These are phyloP conservation scores for Heliconius sara DNA, from an alignment of 2,888 invertebrate species.

Conservation along the genomic window DNA sequence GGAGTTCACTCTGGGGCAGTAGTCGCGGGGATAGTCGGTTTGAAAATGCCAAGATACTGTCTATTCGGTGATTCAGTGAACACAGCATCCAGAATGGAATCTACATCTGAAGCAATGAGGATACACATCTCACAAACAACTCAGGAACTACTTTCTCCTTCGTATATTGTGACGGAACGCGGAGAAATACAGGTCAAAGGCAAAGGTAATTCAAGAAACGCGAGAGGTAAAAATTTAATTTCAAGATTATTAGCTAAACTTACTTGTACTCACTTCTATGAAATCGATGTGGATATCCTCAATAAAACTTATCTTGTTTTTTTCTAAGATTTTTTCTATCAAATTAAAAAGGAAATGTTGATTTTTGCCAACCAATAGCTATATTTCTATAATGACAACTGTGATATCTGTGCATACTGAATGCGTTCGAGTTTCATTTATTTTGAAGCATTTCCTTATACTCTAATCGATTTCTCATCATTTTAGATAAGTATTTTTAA, in stretches of 20 bases:
- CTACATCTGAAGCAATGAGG: conserved; percentile 95
- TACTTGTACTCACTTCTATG: not conserved
- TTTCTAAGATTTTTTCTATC: not conserved
- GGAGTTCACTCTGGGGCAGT: conserved; percentile 96
- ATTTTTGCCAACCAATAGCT: not conserved
- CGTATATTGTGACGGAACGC: conserved; percentile 90
- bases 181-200: conserved; percentile 96
- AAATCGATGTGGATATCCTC: not conserved
- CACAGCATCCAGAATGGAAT: conserved; percentile 96
- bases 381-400: not conserved
- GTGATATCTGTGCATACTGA: no score
- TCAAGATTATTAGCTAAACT: not conserved
- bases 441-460: not conserved
- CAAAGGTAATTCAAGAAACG: conserved; percentile 85
- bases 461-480: not conserved
- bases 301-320: not conserved
- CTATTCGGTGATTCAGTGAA: conserved; percentile 96
- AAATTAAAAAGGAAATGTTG: not conserved
- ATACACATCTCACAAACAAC: conserved; percentile 97
- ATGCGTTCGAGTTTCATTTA: no score
- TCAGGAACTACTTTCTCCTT: conserved; percentile 88
- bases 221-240: conserved; percentile 33
- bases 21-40: conserved; percentile 96
- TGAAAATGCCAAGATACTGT: conserved; percentile 96
- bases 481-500: not conserved